phyloP scores from a whole-genome alignment of 2,113 vertebrate genomes.

The Mirza zaza region DNA sequence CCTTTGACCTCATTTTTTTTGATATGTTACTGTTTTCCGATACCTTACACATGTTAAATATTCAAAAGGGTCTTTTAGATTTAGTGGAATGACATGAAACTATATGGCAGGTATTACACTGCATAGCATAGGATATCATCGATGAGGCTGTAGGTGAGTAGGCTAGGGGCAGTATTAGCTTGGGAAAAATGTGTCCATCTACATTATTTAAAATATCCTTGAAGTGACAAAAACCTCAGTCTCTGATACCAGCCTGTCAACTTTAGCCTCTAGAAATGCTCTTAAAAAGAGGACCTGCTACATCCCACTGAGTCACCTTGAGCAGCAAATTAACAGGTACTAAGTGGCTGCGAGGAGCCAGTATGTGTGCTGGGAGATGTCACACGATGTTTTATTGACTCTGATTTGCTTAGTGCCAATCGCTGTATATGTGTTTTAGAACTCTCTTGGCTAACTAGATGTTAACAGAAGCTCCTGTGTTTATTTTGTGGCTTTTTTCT shows the following conservation, averaged over 20 bases:
- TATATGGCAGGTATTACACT: accelerated
- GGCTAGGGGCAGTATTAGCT: background rate
- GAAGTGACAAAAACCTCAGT: background rate
- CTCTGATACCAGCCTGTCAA: background rate
- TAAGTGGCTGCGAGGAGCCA: background rate
- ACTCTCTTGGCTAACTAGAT: background rate
- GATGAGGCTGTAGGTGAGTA: background rate
- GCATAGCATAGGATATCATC: accelerated
- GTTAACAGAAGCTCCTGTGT: background rate
- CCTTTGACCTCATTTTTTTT: background rate
- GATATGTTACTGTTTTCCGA: background rate
- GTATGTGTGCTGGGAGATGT: background rate
- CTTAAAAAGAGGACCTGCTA: background rate
- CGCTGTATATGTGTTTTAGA: background rate
- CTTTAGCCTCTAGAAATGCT: background rate
- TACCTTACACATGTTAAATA: background rate
- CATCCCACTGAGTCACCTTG: background rate
- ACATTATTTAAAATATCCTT: background rate
- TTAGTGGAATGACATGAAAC: background rate
- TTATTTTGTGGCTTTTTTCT: background rate
- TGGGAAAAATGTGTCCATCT: background rate
- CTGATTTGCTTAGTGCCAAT: background rate
- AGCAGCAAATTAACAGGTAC: background rate
- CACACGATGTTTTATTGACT: background rate
- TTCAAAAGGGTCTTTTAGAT: background rate